Evolutionary conservation across 2,888 invertebrate species (phyloP).

Genomic region (Cantharis rufa): DNA sequence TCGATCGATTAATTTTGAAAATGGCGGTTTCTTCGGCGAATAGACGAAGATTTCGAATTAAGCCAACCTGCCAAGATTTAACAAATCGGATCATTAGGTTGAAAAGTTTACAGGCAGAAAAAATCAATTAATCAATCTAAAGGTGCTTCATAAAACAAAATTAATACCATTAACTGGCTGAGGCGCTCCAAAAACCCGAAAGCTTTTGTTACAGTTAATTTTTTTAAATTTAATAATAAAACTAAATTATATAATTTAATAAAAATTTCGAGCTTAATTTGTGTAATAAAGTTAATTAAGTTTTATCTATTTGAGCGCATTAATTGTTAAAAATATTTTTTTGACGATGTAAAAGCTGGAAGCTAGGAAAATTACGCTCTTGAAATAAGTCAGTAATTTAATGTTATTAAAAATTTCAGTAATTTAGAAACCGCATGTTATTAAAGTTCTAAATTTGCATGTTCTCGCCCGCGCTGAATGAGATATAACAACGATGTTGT

Average conservation of each 20-base stretch:
- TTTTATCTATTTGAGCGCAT: not conserved
- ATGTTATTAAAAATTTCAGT: slow-evolving; percentile 4
- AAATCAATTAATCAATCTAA: not conserved
- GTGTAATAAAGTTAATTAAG: not conserved
- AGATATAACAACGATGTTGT: slow-evolving; percentile 28
- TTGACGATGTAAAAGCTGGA: not conserved
- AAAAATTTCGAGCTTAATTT: not conserved
- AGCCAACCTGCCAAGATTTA: not conserved
- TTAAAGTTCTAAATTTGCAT: slow-evolving; percentile 20
- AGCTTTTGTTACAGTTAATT: not conserved
- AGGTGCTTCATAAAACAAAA: not conserved
- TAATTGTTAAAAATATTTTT: not conserved
- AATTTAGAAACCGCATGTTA: slow-evolving; percentile 16
- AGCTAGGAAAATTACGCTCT: not conserved
- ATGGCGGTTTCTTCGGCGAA: not conserved
- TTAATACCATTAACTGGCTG: not conserved
- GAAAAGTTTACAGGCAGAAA: not conserved
- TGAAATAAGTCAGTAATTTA: slow-evolving; percentile 10
- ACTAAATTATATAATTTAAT: not conserved
- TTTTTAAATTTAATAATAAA: not conserved
- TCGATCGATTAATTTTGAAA: not conserved
- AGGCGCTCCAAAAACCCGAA: not conserved
- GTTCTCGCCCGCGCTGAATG: slow-evolving; percentile 9
- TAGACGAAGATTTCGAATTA: not conserved
- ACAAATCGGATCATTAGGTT: not conserved